phyloP scores from a whole-genome alignment of 2,113 vertebrate genomes.

The Eurypyga helias region DNA sequence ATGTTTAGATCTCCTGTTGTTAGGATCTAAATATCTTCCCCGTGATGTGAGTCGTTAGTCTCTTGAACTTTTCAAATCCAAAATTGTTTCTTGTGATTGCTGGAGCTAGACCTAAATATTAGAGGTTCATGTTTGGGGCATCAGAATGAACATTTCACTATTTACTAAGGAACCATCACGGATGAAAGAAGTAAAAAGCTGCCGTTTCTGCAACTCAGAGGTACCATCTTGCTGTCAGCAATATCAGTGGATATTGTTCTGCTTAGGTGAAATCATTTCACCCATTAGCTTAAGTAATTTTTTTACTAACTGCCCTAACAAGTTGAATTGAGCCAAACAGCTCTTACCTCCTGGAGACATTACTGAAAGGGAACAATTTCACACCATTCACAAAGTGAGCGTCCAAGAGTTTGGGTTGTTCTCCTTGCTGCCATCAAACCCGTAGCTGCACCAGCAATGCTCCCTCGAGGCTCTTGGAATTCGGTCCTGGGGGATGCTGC shows the following conservation, averaged over 20 bases:
- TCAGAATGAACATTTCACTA: neutral
- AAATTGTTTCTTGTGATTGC: neutral
- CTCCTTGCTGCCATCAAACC: neutral
- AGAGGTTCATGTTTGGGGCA: neutral
- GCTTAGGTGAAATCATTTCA: neutral
- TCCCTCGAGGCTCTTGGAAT: neutral
- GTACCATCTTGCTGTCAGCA: neutral
- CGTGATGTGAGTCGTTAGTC: neutral
- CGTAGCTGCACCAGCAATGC: rapidly evolving
- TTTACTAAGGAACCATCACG: neutral
- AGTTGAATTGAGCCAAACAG: neutral
- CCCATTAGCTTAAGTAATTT: neutral
- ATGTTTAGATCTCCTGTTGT: neutral
- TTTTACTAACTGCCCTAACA: neutral
- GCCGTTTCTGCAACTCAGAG: neutral
- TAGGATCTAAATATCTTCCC: neutral
- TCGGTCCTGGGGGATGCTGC: neutral
- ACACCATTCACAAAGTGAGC: neutral
- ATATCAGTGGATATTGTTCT: neutral
- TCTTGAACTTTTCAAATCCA: neutral
- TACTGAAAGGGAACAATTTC: neutral
- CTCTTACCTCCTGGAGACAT: neutral
- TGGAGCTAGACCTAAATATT: neutral
- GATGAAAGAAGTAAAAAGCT: neutral
- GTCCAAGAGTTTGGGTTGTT: neutral